A percentile compares a stretch with the other conserved stretches of the same genome.
These are phyloP conservation scores for Nephrotoma guestfalica DNA, from an alignment of 2,888 invertebrate species.

Conservation along the genomic window DNA sequence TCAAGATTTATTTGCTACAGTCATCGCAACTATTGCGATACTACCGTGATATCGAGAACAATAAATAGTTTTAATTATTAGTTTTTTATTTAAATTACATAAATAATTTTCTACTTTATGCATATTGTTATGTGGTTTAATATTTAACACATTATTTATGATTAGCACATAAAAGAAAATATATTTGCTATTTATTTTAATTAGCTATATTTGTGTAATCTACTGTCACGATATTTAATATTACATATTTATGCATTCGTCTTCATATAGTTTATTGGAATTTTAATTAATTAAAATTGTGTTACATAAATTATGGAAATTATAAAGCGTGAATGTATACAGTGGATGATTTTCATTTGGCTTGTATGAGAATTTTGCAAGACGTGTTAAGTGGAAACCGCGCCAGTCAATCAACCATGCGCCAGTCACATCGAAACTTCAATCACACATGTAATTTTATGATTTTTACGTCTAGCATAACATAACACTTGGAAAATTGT, in stretches of 20 bases:
- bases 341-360: not conserved
- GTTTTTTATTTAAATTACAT: not conserved
- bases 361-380: not conserved
- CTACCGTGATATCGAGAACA: not conserved
- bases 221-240: not conserved
- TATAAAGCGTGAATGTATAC: not conserved
- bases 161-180: not conserved
- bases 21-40: not conserved
- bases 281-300: not conserved
- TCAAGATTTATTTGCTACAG: not conserved
- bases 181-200: not conserved
- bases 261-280: not conserved
- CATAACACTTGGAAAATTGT: not conserved
- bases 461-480: not conserved
- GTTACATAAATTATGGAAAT: not conserved
- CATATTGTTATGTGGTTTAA: not conserved
- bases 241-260: not conserved
- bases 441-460: not conserved
- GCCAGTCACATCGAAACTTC: too few relatives aligned
- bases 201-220: not conserved
- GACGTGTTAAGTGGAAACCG: not conserved
- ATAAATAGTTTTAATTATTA: not conserved
- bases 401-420: not conserved
- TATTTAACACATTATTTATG: not conserved
- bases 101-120: not conserved